Evolutionary conservation across 1,140 invertebrate species (phyloP).

Genomic region (Brachionus koreanus): DNA sequence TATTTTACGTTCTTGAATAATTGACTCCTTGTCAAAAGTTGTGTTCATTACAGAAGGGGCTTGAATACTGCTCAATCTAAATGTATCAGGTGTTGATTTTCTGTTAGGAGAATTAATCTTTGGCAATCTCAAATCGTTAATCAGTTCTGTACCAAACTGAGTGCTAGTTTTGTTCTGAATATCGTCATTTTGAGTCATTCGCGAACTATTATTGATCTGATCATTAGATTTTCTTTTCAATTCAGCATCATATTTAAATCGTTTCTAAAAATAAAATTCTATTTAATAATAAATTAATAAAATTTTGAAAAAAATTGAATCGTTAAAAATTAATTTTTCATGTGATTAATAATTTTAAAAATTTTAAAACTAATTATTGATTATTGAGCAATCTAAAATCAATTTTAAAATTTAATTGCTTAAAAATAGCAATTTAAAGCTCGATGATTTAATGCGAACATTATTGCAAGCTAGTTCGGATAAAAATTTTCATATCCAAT

Average conservation of each 20-base stretch:
- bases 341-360: no score
- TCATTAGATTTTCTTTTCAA: conserved; percentile 9
- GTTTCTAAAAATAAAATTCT: not conserved
- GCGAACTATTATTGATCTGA: not conserved
- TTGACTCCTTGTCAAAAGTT: not conserved
- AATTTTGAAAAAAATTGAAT: not conserved
- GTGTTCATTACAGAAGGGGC: conserved; percentile 8
- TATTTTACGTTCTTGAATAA: conserved; percentile 7
- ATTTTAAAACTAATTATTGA: no score
- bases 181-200: not conserved
- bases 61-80: conserved; percentile 11
- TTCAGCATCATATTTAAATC: conserved; percentile 27
- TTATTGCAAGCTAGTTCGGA: no score
- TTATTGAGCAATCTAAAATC: no score
- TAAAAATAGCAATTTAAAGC: no score
- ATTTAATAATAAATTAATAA: not conserved
- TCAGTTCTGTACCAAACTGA: conserved; percentile 26
- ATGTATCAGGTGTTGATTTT: conserved; percentile 25
- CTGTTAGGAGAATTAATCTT: not conserved
- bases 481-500: no score
- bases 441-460: no score
- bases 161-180: not conserved
- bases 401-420: no score
- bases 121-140: conserved; percentile 34
- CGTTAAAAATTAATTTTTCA: no score